These are phyloP conservation scores for Rutpela maculata DNA, from an alignment of 2,888 invertebrate genomes.

Conservation along the genomic window DNA sequence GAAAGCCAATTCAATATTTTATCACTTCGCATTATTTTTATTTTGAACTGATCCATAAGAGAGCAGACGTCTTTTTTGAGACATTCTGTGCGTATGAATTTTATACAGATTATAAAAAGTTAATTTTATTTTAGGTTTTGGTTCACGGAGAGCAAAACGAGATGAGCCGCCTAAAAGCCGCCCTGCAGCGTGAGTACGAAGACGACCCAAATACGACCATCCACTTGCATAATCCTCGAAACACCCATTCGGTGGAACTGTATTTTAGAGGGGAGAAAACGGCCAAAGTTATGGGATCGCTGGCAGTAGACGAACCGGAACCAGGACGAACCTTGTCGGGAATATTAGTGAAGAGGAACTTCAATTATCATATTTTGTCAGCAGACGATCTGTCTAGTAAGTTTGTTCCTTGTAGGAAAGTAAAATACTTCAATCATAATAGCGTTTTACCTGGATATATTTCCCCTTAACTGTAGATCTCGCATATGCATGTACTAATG, in stretches of 20 bases:
- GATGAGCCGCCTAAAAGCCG: conserved; percentile 97
- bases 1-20: too few relatives aligned
- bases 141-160: conserved; percentile 99
- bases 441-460: too few relatives aligned
- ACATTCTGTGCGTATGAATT: too few relatives aligned
- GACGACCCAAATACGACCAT: conserved; percentile 88
- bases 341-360: conserved; percentile 96
- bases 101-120: too few relatives aligned
- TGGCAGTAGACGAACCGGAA: conserved; percentile 89
- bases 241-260: conserved; percentile 94
- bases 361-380: conserved; percentile 96
- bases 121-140: conserved; percentile 78
- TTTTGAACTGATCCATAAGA: too few relatives aligned
- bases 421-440: not conserved
- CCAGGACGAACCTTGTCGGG: conserved; percentile 90
- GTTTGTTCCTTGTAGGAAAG: conserved; percentile 60
- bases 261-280: conserved; percentile 98
- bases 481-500: too few relatives aligned
- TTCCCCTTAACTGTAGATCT: too few relatives aligned
- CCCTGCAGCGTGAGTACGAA: conserved; percentile 94
- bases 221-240: conserved; percentile 93
- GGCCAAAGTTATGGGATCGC: conserved; percentile 96
- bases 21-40: too few relatives aligned
- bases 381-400: conserved; percentile 92
- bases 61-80: too few relatives aligned